Percentiles rank a stretch among this genome's conserved stretches.
phyloP scores from a whole-genome alignment of 2,888 invertebrate genomes.

The Prionchulus punctatus region DNA sequence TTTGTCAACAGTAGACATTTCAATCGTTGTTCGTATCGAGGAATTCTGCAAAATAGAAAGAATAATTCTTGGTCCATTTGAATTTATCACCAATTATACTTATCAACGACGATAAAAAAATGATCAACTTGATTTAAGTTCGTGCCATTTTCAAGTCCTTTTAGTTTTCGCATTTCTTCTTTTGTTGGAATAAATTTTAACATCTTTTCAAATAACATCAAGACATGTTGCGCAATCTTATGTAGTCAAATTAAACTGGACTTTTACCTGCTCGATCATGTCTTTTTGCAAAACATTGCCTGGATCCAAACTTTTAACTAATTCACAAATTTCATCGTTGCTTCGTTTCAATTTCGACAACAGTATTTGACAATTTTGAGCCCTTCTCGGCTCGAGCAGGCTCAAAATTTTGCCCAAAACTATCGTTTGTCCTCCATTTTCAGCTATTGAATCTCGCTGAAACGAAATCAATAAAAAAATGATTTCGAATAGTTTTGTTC shows the following conservation, averaged over 20 bases:
- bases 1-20: background rate
- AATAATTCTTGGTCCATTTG: background rate
- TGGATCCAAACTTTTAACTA: background rate
- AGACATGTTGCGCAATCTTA: background rate
- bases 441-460: no score
- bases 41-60: background rate
- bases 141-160: background rate
- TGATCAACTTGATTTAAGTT: background rate
- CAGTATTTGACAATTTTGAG: background rate
- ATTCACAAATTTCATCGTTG: background rate
- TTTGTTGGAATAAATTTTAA: background rate
- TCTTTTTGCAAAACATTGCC: background rate
- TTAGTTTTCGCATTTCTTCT: background rate
- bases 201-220: background rate
- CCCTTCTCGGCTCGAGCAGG: background rate
- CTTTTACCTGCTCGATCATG: background rate
- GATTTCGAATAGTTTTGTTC: no score
- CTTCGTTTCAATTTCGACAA: background rate
- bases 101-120: background rate
- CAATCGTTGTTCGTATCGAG: background rate
- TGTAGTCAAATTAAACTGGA: background rate
- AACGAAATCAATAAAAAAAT: no score
- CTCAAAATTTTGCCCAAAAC: no score
- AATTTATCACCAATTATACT: background rate
- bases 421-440: no score